phyloP scores from a whole-genome alignment of 2,888 invertebrate genomes.

The Rhamphomyia laevipes region DNA sequence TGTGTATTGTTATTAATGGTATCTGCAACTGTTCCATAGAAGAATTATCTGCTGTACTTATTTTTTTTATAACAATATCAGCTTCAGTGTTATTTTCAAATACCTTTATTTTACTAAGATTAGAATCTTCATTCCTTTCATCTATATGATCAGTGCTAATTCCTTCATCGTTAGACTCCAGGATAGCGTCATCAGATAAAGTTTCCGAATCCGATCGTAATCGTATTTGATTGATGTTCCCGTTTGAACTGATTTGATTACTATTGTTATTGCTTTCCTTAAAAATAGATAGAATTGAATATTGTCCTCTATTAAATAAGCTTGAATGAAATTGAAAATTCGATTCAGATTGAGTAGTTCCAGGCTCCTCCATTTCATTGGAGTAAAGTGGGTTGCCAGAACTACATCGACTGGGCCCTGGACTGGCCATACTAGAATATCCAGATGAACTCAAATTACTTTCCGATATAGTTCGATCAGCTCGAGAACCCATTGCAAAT shows the following conservation, averaged over 20 bases:
- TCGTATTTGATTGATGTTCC: slow-evolving; percentile 26
- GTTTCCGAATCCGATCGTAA: slow-evolving; percentile 64
- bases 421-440: slow-evolving; percentile 76
- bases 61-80: slow-evolving; percentile 39
- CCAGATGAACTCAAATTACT: slow-evolving; percentile 75
- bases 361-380: slow-evolving; percentile 62
- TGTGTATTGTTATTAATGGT: slow-evolving; percentile 48
- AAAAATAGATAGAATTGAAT: slow-evolving; percentile 48
- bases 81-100: slow-evolving; percentile 40
- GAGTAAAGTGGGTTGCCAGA: slow-evolving; percentile 69
- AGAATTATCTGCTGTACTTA: slow-evolving; percentile 41
- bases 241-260: background rate
- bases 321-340: slow-evolving; percentile 24
- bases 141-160: slow-evolving; percentile 60
- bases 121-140: slow-evolving; percentile 60
- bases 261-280: slow-evolving; percentile 38
- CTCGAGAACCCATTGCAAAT: slow-evolving; percentile 58
- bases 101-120: slow-evolving; percentile 54
- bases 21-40: slow-evolving; percentile 43
- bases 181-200: slow-evolving; percentile 54
- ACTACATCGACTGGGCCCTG: slow-evolving; percentile 69
- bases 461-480: slow-evolving; percentile 67
- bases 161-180: slow-evolving; percentile 66
- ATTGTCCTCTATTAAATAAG: slow-evolving; percentile 45
- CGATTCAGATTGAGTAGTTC: slow-evolving; percentile 37